Percentiles rank a stretch among this genome's conserved stretches.
phyloP scores from a whole-genome alignment of 2,888 invertebrate genomes.

The Philereme vetulata region DNA sequence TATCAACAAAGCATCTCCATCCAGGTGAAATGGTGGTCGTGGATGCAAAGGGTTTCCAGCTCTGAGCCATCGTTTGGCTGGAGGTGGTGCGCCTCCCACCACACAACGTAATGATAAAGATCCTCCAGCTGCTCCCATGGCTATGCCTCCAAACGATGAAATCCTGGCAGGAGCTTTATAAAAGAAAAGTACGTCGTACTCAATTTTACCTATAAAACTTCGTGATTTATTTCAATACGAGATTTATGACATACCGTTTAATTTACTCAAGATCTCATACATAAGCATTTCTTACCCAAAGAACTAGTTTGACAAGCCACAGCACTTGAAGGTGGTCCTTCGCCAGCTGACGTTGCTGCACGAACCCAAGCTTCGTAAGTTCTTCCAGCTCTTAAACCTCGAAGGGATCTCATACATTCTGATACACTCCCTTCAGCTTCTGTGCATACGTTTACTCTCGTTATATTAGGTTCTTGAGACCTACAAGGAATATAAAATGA shows the following conservation, averaged over 20 bases:
- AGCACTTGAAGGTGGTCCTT: conserved; percentile 78
- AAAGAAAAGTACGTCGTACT: background rate
- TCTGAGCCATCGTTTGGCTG: conserved; percentile 89
- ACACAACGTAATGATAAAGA: conserved; percentile 88
- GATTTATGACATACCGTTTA: no score
- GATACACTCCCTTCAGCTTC: conserved; percentile 64
- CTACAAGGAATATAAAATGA: conserved; percentile 41
- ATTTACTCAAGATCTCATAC: conserved; percentile 3
- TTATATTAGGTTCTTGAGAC: conserved; percentile 72
- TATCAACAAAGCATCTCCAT: conserved; percentile 87
- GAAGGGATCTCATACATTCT: conserved; percentile 84
- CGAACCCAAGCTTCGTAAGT: conserved; percentile 94
- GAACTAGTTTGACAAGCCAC: conserved; percentile 77
- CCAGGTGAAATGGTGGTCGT: conserved; percentile 85
- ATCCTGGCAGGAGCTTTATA: conserved; percentile 90
- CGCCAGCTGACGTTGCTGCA: conserved; percentile 91
- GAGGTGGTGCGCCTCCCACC: conserved; percentile 90
- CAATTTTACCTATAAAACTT: no score
- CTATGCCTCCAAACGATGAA: conserved; percentile 91
- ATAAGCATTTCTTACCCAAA: conserved; percentile 55
- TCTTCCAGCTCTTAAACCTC: conserved; percentile 87
- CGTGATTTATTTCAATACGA: no score
- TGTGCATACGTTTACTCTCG: conserved; percentile 67
- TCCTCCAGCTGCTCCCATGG: conserved; percentile 88
- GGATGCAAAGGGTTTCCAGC: conserved; percentile 86